A percentile compares a stretch with the other conserved stretches of the same genome.
These are phyloP conservation scores for Cecidostiba fungosa DNA, from an alignment of 2,888 invertebrate genomes.

Conservation along the genomic window DNA sequence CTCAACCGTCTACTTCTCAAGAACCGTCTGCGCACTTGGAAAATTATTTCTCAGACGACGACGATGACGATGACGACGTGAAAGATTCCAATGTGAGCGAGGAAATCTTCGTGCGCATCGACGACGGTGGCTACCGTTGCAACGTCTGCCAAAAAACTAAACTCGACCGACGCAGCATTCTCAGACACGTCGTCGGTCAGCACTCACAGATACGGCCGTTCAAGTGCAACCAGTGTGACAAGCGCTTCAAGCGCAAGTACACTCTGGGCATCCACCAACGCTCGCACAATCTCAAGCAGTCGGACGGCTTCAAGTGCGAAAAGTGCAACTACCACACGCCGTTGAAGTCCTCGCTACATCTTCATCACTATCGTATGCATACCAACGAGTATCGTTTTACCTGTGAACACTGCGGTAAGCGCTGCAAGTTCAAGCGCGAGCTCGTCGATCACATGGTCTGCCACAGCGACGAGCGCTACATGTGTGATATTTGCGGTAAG, in stretches of 20 bases:
- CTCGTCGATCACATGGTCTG: constrained; percentile 71
- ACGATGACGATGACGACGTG: neutral
- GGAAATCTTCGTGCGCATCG: neutral
- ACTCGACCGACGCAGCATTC: neutral
- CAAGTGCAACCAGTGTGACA: constrained; percentile 70
- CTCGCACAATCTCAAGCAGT: neutral
- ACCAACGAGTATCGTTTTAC: constrained; percentile 71
- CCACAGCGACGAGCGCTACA: constrained; percentile 68
- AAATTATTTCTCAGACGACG: neutral
- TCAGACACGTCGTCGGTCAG: neutral
- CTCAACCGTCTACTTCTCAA: constrained; percentile 20
- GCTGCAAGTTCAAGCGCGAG: constrained; percentile 72
- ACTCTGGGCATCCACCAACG: constrained; percentile 20
- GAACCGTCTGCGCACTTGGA: neutral
- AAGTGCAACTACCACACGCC: constrained; percentile 74
- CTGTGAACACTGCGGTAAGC: constrained; percentile 72
- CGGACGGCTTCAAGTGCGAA: constrained; percentile 68
- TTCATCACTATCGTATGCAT: constrained; percentile 67
- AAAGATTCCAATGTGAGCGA: neutral
- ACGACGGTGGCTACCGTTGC: constrained; percentile 17
- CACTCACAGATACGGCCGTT: constrained; percentile 72
- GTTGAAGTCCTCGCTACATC: constrained; percentile 73
- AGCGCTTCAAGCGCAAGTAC: constrained; percentile 59
- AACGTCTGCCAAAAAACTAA: constrained; percentile 36
- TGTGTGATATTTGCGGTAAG: constrained; percentile 74